phyloP scores from a whole-genome alignment of 2,797 vertebrate species.

The Bucorvus abyssinicus region DNA sequence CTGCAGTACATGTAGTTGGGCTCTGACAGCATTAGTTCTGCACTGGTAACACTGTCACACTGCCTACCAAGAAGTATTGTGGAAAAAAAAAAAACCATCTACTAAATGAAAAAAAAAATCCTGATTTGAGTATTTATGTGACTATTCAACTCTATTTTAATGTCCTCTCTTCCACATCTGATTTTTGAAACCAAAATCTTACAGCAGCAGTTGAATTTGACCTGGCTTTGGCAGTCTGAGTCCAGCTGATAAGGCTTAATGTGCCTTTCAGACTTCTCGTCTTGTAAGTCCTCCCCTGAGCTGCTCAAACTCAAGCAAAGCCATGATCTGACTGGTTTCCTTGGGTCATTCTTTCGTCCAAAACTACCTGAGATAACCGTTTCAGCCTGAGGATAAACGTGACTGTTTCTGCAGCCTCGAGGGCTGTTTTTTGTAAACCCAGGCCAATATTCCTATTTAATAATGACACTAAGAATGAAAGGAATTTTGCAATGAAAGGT shows the following conservation, averaged over 20 bases:
- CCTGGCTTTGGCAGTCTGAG: not conserved
- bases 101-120: constrained; percentile 2
- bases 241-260: not conserved
- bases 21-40: constrained; percentile 55
- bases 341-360: not conserved
- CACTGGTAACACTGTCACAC: constrained; percentile 47
- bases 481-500: not conserved
- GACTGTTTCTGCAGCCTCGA: not conserved
- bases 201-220: not conserved
- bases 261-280: not conserved
- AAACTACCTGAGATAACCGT: not conserved
- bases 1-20: not conserved
- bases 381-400: not conserved
- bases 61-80: not conserved
- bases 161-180: not conserved
- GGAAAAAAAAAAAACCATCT: not conserved
- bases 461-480: not conserved
- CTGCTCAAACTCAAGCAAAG: not conserved
- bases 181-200: not conserved
- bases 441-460: not conserved
- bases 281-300: not conserved
- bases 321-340: not conserved
- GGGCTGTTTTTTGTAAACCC: not conserved
- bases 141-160: not conserved
- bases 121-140: not conserved